Conservation (phyloP, 2,797 vertebrate species). For the Diglossa cyanea region DNA sequence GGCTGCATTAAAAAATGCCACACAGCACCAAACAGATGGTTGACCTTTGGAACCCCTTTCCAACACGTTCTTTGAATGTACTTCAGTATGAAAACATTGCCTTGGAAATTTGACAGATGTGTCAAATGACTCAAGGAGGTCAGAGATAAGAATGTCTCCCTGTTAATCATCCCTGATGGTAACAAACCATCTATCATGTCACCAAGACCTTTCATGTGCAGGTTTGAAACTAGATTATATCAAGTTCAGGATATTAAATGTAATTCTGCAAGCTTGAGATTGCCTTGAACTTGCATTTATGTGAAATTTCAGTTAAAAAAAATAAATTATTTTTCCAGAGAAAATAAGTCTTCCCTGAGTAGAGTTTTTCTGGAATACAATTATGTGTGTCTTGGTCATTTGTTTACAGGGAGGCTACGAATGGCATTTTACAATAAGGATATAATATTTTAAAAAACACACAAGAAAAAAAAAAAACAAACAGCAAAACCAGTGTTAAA, state of each 20-base stretch:
- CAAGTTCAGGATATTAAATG: neutral
- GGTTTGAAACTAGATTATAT: neutral
- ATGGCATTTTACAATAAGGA: neutral
- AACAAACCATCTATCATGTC: neutral
- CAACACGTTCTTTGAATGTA: neutral
- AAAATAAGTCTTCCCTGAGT: neutral
- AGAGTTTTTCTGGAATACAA: neutral
- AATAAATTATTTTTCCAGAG: neutral
- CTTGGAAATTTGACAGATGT: neutral
- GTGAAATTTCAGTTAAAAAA: neutral
- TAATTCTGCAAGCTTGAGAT: neutral
- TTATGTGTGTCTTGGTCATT: neutral
- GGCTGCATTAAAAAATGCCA: neutral
- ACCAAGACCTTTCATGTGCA: neutral
- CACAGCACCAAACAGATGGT: neutral
- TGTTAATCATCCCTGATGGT: neutral
- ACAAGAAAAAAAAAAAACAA: neutral
- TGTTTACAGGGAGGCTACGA: neutral
- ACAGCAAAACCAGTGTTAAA: neutral
- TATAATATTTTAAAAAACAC: neutral
- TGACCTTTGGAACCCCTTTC: neutral
- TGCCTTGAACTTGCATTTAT: neutral
- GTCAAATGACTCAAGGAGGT: constrained; percentile 14
- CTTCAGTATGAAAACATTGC: neutral
- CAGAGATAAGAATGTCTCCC: neutral